Conservation (phyloP, 2,113 vertebrate genomes). For the Salvelinus namaycush region DNA sequence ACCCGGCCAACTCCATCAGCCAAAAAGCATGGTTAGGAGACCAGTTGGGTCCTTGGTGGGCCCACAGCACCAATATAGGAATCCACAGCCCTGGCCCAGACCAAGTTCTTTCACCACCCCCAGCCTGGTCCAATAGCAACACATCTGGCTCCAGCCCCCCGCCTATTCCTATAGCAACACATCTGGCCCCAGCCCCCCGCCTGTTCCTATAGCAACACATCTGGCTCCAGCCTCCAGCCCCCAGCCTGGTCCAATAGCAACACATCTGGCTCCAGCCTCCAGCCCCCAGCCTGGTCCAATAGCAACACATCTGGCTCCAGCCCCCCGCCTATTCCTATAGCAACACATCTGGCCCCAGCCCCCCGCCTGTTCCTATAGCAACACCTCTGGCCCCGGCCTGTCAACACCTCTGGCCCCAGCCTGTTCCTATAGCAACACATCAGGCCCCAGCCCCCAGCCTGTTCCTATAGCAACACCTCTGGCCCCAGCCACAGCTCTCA, state of each 20-base stretch:
- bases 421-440: no score
- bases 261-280: no score
- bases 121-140: background rate
- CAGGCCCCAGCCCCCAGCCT: no score
- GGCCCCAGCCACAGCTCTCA: no score
- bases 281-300: no score
- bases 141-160: no score
- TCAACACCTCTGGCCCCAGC: slow-evolving; percentile 9
- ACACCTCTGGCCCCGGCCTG: background rate
- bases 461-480: no score
- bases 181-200: background rate
- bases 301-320: background rate
- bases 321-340: background rate
- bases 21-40: slow-evolving; percentile 30
- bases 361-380: no score
- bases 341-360: background rate
- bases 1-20: slow-evolving; percentile 23
- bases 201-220: background rate
- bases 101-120: slow-evolving; percentile 10
- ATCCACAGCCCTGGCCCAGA: slow-evolving; percentile 16
- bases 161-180: no score
- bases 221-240: background rate
- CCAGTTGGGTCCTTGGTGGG: slow-evolving; percentile 40
- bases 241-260: no score
- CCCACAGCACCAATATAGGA: slow-evolving; percentile 38